Evolutionary conservation across 2,113 vertebrate genomes (phyloP).

Genomic region (human (Homo sapiens)): DNA sequence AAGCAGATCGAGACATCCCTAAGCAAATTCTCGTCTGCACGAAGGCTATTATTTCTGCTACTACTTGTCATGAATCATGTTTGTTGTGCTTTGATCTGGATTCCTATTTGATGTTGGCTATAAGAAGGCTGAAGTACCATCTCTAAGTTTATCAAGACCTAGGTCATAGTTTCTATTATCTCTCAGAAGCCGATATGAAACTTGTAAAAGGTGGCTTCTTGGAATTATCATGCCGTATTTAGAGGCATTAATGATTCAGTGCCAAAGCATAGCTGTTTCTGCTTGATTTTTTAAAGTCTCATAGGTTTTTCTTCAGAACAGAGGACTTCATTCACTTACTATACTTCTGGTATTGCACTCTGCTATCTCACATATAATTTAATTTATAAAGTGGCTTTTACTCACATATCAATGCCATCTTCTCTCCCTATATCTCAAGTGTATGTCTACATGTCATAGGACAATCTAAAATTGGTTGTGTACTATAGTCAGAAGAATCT

Average conservation of each 20-base stretch:
- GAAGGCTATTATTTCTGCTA: not conserved
- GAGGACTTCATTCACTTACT: not conserved
- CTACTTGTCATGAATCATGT: not conserved
- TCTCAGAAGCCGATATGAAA: not conserved
- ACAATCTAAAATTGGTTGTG: not conserved
- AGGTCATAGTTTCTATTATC: not conserved
- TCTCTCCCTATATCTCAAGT: not conserved
- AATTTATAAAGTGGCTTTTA: not conserved
- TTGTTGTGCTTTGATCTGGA: not conserved
- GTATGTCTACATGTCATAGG: not conserved
- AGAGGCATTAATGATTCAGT: not conserved
- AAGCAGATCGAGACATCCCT: not conserved
- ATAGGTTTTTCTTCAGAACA: not conserved
- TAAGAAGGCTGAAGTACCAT: not conserved
- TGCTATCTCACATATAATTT: not conserved
- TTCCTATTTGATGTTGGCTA: not conserved
- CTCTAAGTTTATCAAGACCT: not conserved
- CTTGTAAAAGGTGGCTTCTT: not conserved
- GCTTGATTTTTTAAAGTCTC: not conserved
- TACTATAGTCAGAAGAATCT: not conserved
- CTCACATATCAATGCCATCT: not conserved
- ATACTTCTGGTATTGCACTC: not conserved
- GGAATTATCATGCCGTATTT: not conserved
- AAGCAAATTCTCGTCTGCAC: not conserved
- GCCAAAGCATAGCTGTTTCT: not conserved